Base-by-base conservation (phyloP, 2,797 vertebrate genomes). In the Lacerta bilineata region DNA sequence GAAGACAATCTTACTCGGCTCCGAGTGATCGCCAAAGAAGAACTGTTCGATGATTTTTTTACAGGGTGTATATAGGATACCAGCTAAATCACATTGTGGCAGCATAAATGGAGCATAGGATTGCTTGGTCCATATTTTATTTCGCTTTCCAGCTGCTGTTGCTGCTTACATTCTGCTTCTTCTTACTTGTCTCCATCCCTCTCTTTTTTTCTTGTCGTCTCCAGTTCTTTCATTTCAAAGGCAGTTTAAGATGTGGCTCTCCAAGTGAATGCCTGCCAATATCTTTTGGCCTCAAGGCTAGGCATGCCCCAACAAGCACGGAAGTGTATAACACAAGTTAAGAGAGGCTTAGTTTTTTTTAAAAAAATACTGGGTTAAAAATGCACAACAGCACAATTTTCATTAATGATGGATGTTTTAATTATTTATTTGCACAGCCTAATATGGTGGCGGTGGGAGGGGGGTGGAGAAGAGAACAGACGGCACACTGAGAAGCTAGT, bases 231-330 rank as follows among this genome's bases (percentile, higher is more conserved):
- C 69, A 75, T 81, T 90, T 84, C 77, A 85, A 84, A 84, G 46
- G 46, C 71, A 68, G 77, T 80, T 74, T 84, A 61, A 75, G 82
- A 80, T 87, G 81, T 59, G 36, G 69, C 50, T 80, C 83, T 85
- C 77, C n/a, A 81, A 59, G 77, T 46, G 20, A 36, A 80, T 59
- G 71, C 89, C 69, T 87, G 68, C 55, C 76, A 87, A 74, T 75
- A 75, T 75, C 76, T 43, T 75, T 81, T 59, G 82, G 77, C 43
- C 69, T 29, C 71, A 68, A 85, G 77, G 86, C 82, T 59, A 59
- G 43, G 43, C 82, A 80, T 80, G 86, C 86, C 71, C 33, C 77
- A 85, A 68, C 86, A 90, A 87, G 89, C 71, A 85, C 7, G 66
- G 64, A 75, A 23, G 39, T 50, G 27, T 80, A 59, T 59, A 87